Conservation (phyloP, 2,888 invertebrate species). For the Tipula helvola region DNA sequence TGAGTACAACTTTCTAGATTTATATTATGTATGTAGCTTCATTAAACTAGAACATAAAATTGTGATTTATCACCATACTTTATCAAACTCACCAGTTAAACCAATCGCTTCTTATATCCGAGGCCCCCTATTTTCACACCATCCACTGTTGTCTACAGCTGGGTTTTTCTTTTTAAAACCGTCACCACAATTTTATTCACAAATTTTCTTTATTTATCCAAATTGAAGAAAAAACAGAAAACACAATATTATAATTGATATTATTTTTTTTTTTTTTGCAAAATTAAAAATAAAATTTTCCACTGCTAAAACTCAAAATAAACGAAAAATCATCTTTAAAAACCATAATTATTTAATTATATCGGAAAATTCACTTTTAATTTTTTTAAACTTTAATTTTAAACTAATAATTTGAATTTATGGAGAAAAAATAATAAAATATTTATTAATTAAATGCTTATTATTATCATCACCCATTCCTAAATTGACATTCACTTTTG, state of each 20-base stretch:
- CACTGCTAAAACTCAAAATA: neutral
- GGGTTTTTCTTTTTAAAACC: slow-evolving; percentile 12
- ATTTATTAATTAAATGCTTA: neutral
- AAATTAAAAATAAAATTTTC: neutral
- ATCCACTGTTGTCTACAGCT: slow-evolving; percentile 18
- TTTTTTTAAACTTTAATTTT: neutral
- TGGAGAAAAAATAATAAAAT: neutral
- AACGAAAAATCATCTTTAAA: neutral
- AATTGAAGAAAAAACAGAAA: neutral
- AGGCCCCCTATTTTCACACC: slow-evolving; percentile 24
- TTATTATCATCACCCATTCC: neutral
- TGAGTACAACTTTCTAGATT: neutral
- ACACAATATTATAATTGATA: neutral
- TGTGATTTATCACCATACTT: neutral
- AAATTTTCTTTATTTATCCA: neutral
- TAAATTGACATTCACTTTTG: neutral
- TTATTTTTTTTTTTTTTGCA: neutral
- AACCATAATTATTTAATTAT: neutral
- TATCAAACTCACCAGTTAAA: slow-evolving; percentile 16
- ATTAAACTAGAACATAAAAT: neutral
- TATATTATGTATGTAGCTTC: neutral
- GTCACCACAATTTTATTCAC: slow-evolving; percentile 14
- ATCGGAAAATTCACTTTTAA: neutral
- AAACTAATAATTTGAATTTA: neutral
- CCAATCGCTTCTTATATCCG: slow-evolving; percentile 20